Evolutionary conservation across 2,113 vertebrate genomes (phyloP).

Genomic region (Irena cyanogastra): DNA sequence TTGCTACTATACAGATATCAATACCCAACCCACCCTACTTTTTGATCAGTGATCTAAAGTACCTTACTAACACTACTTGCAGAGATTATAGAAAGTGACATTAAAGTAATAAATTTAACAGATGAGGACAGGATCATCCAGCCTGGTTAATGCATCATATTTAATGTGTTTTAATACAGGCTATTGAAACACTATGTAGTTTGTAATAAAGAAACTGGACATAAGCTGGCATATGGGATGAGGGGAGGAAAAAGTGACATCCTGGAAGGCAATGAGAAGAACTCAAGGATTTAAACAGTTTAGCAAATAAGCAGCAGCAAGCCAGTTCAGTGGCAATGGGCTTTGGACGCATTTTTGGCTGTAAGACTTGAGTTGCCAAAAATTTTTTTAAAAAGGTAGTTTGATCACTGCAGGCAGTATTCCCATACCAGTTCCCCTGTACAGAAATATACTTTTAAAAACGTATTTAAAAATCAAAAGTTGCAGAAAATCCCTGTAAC

Average conservation of each 20-base stretch:
- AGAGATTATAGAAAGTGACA: background rate
- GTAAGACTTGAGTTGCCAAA: background rate
- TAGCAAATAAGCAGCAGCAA: background rate
- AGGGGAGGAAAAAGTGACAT: background rate
- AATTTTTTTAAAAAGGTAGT: fast-evolving
- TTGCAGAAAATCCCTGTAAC: background rate
- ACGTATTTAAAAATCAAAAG: background rate
- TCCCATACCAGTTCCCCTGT: background rate
- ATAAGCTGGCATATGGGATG: background rate
- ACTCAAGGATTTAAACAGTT: background rate
- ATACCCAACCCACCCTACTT: background rate
- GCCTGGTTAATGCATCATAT: background rate
- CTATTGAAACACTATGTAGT: background rate
- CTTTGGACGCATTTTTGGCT: background rate
- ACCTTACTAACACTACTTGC: background rate
- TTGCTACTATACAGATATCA: background rate
- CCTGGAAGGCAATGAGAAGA: background rate
- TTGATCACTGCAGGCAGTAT: background rate
- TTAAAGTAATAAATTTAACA: background rate
- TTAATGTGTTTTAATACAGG: background rate
- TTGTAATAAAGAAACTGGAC: background rate
- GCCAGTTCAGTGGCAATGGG: background rate
- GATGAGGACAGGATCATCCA: background rate
- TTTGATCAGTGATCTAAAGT: background rate
- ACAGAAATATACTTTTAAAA: background rate